Evolutionary conservation across 1,140 invertebrate genomes (phyloP).

Genomic region (Ylistrum balloti): DNA sequence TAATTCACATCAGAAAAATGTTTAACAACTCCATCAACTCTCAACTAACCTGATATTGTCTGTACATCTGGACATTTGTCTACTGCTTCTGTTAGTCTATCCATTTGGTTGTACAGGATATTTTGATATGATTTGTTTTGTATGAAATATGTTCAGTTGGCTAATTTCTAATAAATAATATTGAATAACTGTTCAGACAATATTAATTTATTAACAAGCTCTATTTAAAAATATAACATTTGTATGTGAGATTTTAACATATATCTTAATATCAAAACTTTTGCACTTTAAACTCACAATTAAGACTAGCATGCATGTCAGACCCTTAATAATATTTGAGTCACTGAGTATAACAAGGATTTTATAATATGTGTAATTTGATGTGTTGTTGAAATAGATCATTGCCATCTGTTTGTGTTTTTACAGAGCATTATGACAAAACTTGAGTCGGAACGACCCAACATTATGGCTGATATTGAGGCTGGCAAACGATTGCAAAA

Average conservation of each 20-base stretch:
- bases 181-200: not conserved
- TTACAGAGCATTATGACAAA: conserved; percentile 84
- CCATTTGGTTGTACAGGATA: too few relatives aligned
- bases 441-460: conserved; percentile 92
- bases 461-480: conserved; percentile 95
- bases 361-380: not conserved
- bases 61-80: too few relatives aligned
- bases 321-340: too few relatives aligned
- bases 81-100: too few relatives aligned
- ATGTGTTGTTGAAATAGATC: not conserved
- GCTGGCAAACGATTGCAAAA: conserved; percentile 93
- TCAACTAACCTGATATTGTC: too few relatives aligned
- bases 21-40: too few relatives aligned
- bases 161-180: too few relatives aligned
- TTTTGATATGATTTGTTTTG: too few relatives aligned
- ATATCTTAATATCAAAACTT: not conserved
- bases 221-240: not conserved
- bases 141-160: too few relatives aligned
- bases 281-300: not conserved
- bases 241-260: not conserved
- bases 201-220: conserved; percentile 7
- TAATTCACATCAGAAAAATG: too few relatives aligned
- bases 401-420: conserved; percentile 1
- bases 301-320: too few relatives aligned
- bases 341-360: not conserved